Conservation (phyloP, 2,888 invertebrate genomes). For the Ditylenchus weischeri region DNA sequence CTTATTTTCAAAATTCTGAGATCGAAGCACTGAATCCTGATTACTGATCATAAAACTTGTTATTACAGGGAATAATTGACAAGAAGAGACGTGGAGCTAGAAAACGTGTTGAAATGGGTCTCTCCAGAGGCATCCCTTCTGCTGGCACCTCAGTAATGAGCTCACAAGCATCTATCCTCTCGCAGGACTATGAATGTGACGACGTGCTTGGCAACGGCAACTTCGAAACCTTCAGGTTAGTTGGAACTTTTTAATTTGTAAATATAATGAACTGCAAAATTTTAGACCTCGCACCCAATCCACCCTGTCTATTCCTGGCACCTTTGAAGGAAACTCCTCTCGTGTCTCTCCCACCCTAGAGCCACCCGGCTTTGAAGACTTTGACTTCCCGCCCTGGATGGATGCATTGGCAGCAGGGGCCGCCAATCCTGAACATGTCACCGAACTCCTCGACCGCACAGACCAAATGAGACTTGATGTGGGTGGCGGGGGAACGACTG, state of each 20-base stretch:
- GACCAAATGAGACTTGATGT: constrained; percentile 31
- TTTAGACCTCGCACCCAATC: constrained; percentile 42
- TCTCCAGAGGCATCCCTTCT: constrained; percentile 12
- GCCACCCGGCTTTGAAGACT: constrained; percentile 46
- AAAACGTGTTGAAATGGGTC: constrained; percentile 41
- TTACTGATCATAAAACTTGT: too few relatives aligned
- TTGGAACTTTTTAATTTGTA: not conserved
- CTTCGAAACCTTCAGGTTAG: constrained; percentile 29
- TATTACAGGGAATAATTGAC: constrained; percentile 44
- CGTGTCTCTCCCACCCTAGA: constrained; percentile 31
- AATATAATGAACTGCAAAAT: not conserved
- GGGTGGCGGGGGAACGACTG: not conserved
- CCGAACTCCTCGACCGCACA: constrained; percentile 33
- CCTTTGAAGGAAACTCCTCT: constrained; percentile 32
- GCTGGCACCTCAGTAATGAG: constrained; percentile 20
- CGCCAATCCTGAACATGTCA: constrained; percentile 15
- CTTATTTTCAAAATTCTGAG: too few relatives aligned
- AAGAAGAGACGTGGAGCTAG: constrained; percentile 49
- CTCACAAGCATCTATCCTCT: constrained; percentile 40
- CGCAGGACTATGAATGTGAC: constrained; percentile 43
- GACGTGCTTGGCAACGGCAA: constrained; percentile 25
- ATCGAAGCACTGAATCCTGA: too few relatives aligned
- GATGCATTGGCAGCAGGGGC: constrained; percentile 14
- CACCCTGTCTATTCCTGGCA: constrained; percentile 43
- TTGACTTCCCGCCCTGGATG: constrained; percentile 55